Evolutionary conservation across 1,140 invertebrate genomes (phyloP), one percentile per base, ranked within the genome.

Genomic region (Zaprionus africanus): DNA sequence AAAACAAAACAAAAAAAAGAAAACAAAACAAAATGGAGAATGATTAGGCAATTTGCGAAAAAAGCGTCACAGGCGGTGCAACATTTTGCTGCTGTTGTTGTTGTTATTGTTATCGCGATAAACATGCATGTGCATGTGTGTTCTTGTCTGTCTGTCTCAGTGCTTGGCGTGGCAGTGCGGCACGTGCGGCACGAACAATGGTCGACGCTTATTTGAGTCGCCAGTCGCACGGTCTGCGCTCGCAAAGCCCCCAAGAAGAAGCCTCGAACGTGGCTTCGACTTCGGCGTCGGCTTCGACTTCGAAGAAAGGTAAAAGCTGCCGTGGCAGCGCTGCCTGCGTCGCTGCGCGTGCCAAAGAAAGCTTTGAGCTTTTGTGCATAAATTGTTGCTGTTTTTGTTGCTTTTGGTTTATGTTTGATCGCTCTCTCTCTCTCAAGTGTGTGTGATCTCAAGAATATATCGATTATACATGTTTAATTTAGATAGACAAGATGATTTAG

Each of bases 101-200:
- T 46, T 49, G 12, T 31, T 22, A 26, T 31, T 34, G 28, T 34
- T 53, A 5, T 13, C 24, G 53, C 63, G 53, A 56, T 51, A 13
- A 11, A 12, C 46, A 22, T n/a, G 19, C 46, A 24, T 5, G 19
- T 51, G 22, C 19, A 51, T 51, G 46, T 51, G 19, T 24, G 41
- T 46, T 46, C 41, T 46, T 41, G 38, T 6, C n/a, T n/a, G 2
- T 41, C 15, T 6, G 15, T 17, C n/a, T 17, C n/a, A n/a, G 41
- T 17, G 19, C n/a, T 19, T 51, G 46, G 43, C 17, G 17, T 19
- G 56, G 11, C 73, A 66, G 78, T 74, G 41, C 41, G 84, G 80
- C 80, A 88, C 83, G 83, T 87, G 83, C 80, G 87, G 46, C 67
- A 65, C 84, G 81, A 83, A 87, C 84, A 87, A 88, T 88, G 84